These are phyloP conservation scores for Lasioglossum albipes DNA, from an alignment of 1,140 invertebrate species.

Conservation along the genomic window DNA sequence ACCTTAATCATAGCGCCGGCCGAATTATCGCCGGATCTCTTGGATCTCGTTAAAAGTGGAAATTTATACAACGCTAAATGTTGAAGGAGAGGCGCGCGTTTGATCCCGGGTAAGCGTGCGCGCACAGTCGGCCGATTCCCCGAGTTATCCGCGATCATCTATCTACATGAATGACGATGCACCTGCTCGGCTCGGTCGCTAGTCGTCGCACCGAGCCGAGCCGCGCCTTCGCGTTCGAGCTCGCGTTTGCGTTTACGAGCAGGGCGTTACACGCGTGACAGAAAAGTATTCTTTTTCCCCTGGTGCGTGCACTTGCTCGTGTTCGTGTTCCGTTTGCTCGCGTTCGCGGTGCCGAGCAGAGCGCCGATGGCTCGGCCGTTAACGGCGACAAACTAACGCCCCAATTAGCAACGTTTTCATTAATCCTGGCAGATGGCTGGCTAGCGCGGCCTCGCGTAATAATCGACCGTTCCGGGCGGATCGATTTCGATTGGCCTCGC, in stretches of 20 bases:
- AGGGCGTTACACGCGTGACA: slow-evolving; percentile 40
- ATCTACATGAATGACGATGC: slow-evolving; percentile 63
- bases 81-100: slow-evolving; percentile 26
- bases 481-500: too few relatives aligned
- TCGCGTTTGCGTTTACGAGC: slow-evolving; percentile 16
- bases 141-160: slow-evolving; percentile 63
- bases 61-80: slow-evolving; percentile 64
- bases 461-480: too few relatives aligned
- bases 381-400: slow-evolving; percentile 38
- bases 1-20: slow-evolving; percentile 56
- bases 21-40: slow-evolving; percentile 56
- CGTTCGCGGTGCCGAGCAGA: background rate
- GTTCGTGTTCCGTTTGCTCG: background rate
- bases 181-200: slow-evolving; percentile 49
- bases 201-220: background rate
- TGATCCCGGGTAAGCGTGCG: slow-evolving; percentile 27
- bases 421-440: slow-evolving; percentile 27
- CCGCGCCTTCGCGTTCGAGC: too few relatives aligned
- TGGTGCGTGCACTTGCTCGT: too few relatives aligned
- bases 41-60: slow-evolving; percentile 57
- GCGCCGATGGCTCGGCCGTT: slow-evolving; percentile 40
- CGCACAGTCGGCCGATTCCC: slow-evolving; percentile 46
- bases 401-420: slow-evolving; percentile 9
- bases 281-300: slow-evolving; percentile 34
- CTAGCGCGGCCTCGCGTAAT: too few relatives aligned